phyloP scores from a whole-genome alignment of 2,113 vertebrate species.

The Raja brachyura region DNA sequence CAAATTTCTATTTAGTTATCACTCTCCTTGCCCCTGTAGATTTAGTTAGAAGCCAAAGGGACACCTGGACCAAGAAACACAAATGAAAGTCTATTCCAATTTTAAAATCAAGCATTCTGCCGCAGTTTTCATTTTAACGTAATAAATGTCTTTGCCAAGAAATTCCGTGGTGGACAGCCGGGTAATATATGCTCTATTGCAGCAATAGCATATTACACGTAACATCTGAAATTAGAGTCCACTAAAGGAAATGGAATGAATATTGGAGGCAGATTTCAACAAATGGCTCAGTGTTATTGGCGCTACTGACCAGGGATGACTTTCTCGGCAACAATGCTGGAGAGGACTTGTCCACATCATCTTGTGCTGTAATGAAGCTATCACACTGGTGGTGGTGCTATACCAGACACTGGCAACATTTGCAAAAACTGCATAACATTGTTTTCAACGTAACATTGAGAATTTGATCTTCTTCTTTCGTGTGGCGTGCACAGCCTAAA shows the following conservation, averaged over 20 bases:
- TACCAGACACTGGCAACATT: background rate
- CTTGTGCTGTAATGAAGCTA: background rate
- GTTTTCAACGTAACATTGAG: no score
- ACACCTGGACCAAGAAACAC: background rate
- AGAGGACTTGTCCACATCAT: background rate
- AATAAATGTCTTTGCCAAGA: background rate
- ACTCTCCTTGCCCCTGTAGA: background rate
- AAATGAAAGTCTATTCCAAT: background rate
- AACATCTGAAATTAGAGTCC: no score
- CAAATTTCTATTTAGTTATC: slow-evolving; percentile 1
- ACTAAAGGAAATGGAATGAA: no score
- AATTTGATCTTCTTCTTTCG: no score
- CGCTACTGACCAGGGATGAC: no score
- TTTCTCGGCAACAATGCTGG: no score
- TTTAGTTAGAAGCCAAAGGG: background rate
- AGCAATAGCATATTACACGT: no score
- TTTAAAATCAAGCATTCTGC: background rate
- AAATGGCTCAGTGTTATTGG: no score
- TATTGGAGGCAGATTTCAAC: no score
- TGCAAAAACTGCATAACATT: background rate
- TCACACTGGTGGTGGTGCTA: slow-evolving; percentile 15
- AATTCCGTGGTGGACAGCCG: no score
- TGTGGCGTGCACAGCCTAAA: no score
- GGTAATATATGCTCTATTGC: no score
- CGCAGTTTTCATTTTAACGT: background rate